Conservation (phyloP, 2,797 vertebrate genomes). For the Sebastes nivosus region DNA sequence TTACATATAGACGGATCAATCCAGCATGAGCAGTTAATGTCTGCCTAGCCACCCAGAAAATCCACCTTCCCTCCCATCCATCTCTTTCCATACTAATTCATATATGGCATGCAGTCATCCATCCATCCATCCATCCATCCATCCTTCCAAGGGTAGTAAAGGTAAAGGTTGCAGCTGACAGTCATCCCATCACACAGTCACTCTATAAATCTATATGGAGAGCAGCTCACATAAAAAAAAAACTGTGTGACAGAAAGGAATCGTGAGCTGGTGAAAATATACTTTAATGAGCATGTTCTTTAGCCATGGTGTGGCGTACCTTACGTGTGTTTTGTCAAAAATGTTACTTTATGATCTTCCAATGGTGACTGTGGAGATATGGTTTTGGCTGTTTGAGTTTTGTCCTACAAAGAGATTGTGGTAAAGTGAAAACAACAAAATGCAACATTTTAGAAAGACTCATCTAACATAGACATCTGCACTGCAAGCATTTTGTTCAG, state of each 20-base stretch:
- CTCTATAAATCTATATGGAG: not conserved
- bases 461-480: no score
- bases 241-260: not conserved
- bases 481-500: no score
- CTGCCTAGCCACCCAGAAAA: not conserved
- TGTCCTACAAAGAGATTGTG: no score
- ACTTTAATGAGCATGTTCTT: not conserved
- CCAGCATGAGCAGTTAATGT: constrained; percentile 8
- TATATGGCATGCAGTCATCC: constrained; percentile 3
- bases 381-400: not conserved
- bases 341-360: not conserved
- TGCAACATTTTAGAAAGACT: no score
- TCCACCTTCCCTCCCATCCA: not conserved
- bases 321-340: no score
- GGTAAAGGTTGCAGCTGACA: constrained; percentile 28
- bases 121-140: constrained; percentile 17
- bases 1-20: constrained; percentile 34
- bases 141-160: not conserved
- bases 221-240: not conserved
- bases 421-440: no score
- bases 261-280: not conserved
- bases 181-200: not conserved
- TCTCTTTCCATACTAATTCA: not conserved
- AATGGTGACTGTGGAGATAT: not conserved
- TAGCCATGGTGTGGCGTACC: not conserved